Evolutionary conservation across 1,140 invertebrate genomes (phyloP).

Genomic region (Pseudomyrmex gracilis): DNA sequence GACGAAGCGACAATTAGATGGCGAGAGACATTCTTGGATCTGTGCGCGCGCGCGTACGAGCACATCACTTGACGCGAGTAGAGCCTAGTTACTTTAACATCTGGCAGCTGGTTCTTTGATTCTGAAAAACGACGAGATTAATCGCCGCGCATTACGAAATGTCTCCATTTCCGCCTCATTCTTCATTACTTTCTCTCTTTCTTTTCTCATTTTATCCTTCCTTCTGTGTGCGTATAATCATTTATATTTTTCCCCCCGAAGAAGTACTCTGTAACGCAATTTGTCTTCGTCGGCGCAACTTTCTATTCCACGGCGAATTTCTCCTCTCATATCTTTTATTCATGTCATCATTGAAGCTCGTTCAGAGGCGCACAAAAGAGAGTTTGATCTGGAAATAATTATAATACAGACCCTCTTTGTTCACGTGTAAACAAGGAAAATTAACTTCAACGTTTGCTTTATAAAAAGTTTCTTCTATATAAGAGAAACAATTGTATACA

Average conservation of each 20-base stretch:
- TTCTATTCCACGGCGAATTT: slow-evolving; percentile 54
- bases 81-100: neutral
- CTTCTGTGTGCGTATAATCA: slow-evolving; percentile 45
- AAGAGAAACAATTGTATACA: neutral
- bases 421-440: slow-evolving; percentile 28
- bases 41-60: neutral
- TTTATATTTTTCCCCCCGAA: slow-evolving; percentile 50
- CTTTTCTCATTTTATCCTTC: too few relatives aligned
- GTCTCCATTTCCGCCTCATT: slow-evolving; percentile 44
- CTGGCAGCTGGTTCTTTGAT: neutral
- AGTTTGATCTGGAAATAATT: slow-evolving; percentile 48
- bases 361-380: slow-evolving; percentile 19
- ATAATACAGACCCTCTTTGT: slow-evolving; percentile 26
- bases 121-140: slow-evolving; percentile 34
- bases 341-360: slow-evolving; percentile 58
- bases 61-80: neutral
- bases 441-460: slow-evolving; percentile 25
- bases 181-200: slow-evolving; percentile 25
- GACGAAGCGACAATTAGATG: neutral
- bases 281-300: slow-evolving; percentile 57
- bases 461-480: slow-evolving; percentile 7
- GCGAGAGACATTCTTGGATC: neutral
- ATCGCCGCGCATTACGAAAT: slow-evolving; percentile 33
- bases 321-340: slow-evolving; percentile 58
- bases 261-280: slow-evolving; percentile 35